Evolutionary conservation across 2,797 vertebrate genomes (phyloP).

Genomic region (Anisognathus igniventris): DNA sequence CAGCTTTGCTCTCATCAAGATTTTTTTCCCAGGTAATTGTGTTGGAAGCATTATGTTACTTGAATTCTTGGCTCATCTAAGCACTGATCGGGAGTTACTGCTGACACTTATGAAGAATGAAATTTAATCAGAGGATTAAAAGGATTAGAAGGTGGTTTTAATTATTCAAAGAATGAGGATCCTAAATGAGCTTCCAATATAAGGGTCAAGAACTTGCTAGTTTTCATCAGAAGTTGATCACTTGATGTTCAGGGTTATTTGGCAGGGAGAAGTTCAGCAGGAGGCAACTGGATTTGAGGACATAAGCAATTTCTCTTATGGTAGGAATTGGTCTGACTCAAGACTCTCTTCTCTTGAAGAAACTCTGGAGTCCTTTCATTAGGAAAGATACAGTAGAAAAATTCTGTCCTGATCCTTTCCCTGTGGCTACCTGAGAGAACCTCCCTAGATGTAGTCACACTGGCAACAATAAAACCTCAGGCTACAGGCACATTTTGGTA

Average conservation of each 20-base stretch:
- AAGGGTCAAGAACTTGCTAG: not conserved
- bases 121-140: not conserved
- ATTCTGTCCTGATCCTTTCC: not conserved
- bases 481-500: not conserved
- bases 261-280: not conserved
- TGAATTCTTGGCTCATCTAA: not conserved
- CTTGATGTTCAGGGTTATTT: not conserved
- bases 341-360: not conserved
- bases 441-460: not conserved
- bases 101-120: not conserved
- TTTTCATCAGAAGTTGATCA: not conserved
- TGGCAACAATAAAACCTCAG: not conserved
- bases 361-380: not conserved
- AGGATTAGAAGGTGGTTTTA: not conserved
- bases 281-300: not conserved
- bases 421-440: not conserved
- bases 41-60: not conserved
- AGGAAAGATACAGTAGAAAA: not conserved
- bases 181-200: not conserved
- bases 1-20: not conserved
- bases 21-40: not conserved
- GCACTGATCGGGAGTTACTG: not conserved
- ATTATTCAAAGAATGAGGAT: not conserved
- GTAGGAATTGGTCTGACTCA: not conserved
- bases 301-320: not conserved